Conservation (phyloP, 2,797 vertebrate genomes). For the Mergus octosetaceus region DNA sequence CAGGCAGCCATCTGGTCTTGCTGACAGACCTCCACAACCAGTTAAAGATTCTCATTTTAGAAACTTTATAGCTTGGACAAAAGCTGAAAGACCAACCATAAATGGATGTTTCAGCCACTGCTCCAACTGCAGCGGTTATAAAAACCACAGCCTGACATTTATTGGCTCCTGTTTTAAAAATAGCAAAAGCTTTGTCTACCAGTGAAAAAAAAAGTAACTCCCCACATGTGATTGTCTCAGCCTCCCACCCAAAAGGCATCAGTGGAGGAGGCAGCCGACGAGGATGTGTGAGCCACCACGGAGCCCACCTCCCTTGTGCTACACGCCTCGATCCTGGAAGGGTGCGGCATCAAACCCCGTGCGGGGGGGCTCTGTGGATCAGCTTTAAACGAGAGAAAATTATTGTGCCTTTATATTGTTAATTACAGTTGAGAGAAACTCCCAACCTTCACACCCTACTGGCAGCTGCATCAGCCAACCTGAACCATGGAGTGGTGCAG, state of each 20-base stretch:
- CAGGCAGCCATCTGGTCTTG: slow-evolving; percentile 41
- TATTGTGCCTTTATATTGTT: neutral
- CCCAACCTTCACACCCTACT: neutral
- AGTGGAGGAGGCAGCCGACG: accelerated
- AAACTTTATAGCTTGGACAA: neutral
- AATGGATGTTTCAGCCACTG: neutral
- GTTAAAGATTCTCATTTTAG: neutral
- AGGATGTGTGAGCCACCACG: neutral
- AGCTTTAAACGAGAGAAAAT: accelerated
- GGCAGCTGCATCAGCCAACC: neutral
- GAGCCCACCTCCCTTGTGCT: neutral
- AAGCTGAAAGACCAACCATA: neutral
- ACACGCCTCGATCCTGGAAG: accelerated
- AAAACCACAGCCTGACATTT: neutral
- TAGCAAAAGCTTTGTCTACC: neutral
- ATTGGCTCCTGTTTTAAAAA: neutral
- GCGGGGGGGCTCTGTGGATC: accelerated
- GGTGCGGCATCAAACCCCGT: accelerated
- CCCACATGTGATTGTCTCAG: neutral
- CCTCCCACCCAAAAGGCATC: neutral
- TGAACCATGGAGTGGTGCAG: too few species aligned
- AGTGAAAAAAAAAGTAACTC: neutral
- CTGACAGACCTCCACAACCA: neutral
- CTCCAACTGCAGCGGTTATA: neutral
- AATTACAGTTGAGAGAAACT: neutral